These are phyloP conservation scores for Pocillopora verrucosa DNA, from an alignment of 64 coral and sea anemone species.

Conservation along the genomic window DNA sequence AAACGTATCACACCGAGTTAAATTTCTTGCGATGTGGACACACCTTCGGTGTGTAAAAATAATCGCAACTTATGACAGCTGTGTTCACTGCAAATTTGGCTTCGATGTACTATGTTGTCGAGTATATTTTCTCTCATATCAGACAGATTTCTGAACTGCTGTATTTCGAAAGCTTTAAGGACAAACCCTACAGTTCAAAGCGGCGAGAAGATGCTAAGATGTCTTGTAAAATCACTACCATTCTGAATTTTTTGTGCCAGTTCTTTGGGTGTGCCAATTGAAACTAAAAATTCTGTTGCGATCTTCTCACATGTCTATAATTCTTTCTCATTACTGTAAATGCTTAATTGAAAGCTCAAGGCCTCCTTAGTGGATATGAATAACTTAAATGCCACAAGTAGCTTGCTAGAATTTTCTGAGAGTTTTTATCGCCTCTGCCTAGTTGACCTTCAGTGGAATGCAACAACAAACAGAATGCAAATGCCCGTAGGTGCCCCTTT, in stretches of 20 bases:
- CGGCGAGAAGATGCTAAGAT: neutral
- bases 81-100: neutral
- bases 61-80: neutral
- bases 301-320: neutral
- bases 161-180: neutral
- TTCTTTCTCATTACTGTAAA: neutral
- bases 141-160: neutral
- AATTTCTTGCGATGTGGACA: neutral
- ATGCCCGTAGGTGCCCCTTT: neutral
- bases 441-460: neutral
- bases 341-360: neutral
- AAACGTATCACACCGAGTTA: neutral
- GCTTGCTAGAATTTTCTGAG: neutral
- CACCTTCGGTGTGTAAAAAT: neutral
- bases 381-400: neutral
- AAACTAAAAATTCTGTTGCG: neutral
- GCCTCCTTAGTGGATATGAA: neutral
- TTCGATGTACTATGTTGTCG: neutral
- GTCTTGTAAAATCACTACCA: neutral
- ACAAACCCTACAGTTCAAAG: neutral
- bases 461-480: constrained; percentile 1
- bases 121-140: neutral
- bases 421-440: neutral
- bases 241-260: neutral
- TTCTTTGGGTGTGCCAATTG: constrained; percentile 9